Conservation (phyloP, 2,888 invertebrate genomes). For the Steinernema carpocapsae region DNA sequence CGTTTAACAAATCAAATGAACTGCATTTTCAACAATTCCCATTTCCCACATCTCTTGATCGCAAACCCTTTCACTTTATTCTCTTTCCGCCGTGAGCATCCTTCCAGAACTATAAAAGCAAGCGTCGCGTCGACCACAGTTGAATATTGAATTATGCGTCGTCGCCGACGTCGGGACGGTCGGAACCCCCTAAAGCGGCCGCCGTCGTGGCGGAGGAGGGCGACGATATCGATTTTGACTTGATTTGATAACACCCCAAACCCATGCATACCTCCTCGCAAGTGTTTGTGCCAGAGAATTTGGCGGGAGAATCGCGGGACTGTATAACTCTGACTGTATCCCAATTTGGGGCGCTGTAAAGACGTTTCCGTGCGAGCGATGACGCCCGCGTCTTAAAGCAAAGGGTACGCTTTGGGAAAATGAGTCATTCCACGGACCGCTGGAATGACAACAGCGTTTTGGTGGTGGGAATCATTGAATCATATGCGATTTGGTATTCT, state of each 20-base stretch:
- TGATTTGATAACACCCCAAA: neutral
- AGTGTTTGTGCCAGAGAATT: constrained; percentile 9
- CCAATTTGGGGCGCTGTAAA: neutral
- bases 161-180: neutral
- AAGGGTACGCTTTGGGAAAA: neutral
- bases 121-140: no score
- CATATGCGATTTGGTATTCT: neutral
- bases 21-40: no score
- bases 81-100: no score
- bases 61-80: no score
- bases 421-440: neutral
- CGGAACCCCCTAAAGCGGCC: neutral
- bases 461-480: neutral
- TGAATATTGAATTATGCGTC: constrained; percentile 8
- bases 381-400: neutral
- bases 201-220: neutral
- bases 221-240: neutral
- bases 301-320: constrained; percentile 12
- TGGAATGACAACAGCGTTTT: neutral
- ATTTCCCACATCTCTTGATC: no score
- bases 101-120: neutral
- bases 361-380: neutral
- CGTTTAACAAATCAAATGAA: no score
- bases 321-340: constrained; percentile 25
- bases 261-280: neutral